phyloP scores from a whole-genome alignment of 53 echinoderm and acorn worm species.

The Glandiceps talaboti region DNA sequence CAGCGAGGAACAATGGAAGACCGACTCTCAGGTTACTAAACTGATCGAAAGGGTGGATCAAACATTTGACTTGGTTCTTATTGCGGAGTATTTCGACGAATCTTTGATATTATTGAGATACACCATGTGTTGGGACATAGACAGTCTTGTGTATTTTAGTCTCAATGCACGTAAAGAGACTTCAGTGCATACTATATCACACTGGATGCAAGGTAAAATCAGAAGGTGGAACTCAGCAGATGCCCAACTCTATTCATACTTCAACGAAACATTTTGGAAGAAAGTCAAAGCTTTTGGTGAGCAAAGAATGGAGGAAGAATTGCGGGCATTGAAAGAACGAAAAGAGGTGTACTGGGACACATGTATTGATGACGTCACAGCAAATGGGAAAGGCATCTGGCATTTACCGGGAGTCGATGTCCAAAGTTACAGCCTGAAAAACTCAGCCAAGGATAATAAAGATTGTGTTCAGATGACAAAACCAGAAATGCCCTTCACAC shows the following conservation, averaged over 20 bases:
- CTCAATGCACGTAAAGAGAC: background rate
- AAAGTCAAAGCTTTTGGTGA: background rate
- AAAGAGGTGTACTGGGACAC: background rate
- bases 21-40: background rate
- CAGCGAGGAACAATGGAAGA: background rate
- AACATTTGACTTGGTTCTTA: background rate
- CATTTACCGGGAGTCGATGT: background rate
- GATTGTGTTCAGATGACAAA: background rate
- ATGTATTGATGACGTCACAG: background rate
- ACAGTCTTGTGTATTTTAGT: background rate
- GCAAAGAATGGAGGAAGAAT: background rate
- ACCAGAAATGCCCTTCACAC: background rate
- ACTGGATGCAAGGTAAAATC: background rate
- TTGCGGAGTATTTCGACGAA: background rate
- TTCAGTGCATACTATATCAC: background rate
- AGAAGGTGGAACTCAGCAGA: background rate
- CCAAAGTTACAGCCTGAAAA: background rate
- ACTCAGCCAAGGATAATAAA: background rate
- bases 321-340: background rate
- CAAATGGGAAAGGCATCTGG: background rate
- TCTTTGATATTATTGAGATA: background rate
- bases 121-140: background rate
- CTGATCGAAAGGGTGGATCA: background rate
- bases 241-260: background rate
- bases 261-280: background rate